Evolutionary conservation across 2,888 invertebrate species (phyloP), one percentile per base, ranked within the genome.

Genomic region (Tanytarsus gracilentus): DNA sequence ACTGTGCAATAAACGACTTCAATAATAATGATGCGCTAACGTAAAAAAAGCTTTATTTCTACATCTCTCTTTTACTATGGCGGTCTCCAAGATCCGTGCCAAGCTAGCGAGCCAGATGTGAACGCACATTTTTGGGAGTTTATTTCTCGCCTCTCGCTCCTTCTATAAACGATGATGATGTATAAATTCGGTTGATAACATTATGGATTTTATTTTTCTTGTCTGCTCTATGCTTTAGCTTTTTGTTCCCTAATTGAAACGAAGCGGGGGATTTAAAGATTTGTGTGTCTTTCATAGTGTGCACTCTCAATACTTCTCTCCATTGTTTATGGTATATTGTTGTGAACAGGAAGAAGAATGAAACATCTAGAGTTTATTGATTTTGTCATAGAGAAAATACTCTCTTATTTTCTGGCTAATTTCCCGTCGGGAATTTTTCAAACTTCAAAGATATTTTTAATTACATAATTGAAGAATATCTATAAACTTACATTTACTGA

Each of bases 171-270:
- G 40, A 55, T 55, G 55, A 55, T 55, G 55, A 55, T 55, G 55
- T 55, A 55, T 55, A 55, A 55, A 55, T 55, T 55, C 55, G 55
- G 55, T 40, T 55, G 55, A 55, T 55, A 55, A 55, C 55, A 55
- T 55, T 55, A 55, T 55, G 55, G 55, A 55, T 55, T 55, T 55
- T n/a, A n/a, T n/a, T n/a, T 53, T 55, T 55, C 40, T 55, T 26
- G 30, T 39, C 27, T 23, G n/a, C 55, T 39, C 55, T 21, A 30
- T 36, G 26, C 25, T 36, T 21, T 14, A 21, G 16, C 23, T 9
- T 53, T 21, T 53, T 33, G 33, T 55, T 55, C 55, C 55, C 55
- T 55, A 55, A 55, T 55, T 55, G 55, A 55, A 55, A 55, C 55
- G n/a, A 55, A 44, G 44, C 27, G 55, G 33, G n/a, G 49, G 55